Evolutionary conservation across 2,113 vertebrate genomes (phyloP).

Genomic region (Tyto alba): DNA sequence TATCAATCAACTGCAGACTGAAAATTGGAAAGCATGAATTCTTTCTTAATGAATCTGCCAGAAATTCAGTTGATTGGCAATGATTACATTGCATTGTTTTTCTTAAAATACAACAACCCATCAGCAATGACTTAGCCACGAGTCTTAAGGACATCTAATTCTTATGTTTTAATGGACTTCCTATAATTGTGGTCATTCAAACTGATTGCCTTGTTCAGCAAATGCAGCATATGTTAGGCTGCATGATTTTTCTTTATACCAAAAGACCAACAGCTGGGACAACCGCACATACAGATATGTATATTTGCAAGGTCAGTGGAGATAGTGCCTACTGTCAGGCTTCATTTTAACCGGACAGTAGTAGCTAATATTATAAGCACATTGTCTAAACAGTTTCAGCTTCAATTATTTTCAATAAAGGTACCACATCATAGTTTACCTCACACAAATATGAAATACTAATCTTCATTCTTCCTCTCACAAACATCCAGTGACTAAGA

Average conservation of each 20-base stretch:
- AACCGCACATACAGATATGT: not conserved
- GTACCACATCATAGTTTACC: not conserved
- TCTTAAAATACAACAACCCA: not conserved
- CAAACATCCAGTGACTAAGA: not conserved
- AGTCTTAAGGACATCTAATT: not conserved
- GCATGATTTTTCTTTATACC: not conserved
- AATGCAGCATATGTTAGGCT: not conserved
- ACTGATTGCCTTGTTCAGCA: not conserved
- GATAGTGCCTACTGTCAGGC: not conserved
- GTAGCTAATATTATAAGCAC: not conserved
- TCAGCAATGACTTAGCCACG: not conserved
- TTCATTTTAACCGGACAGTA: not conserved
- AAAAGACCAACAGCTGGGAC: not conserved
- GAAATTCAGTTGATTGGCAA: not conserved
- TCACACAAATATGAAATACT: not conserved
- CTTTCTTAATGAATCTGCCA: not conserved
- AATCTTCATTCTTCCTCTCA: not conserved
- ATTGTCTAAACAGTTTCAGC: not conserved
- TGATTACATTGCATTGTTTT: not conserved
- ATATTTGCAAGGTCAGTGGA: not conserved
- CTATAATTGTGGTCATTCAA: not conserved
- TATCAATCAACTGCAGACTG: not conserved
- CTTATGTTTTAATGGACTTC: not conserved
- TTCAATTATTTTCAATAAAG: not conserved
- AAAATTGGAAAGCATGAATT: not conserved